Percentiles rank a stretch among this genome's conserved stretches.
These are phyloP conservation scores for Labia minor DNA, from an alignment of 2,888 invertebrate genomes.

Conservation along the genomic window DNA sequence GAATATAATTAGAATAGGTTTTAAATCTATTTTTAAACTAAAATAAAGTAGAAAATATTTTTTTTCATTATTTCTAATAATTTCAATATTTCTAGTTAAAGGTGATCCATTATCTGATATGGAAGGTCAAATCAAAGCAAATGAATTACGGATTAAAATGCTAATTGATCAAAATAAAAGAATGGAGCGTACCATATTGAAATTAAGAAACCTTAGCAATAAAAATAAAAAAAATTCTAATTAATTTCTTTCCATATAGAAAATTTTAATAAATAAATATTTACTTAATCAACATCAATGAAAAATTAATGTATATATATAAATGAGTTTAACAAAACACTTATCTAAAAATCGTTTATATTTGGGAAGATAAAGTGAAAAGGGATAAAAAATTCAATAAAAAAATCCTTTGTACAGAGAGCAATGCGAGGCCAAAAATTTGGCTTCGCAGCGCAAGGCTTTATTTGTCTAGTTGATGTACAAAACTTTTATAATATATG, in stretches of 20 bases:
- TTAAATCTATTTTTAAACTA: too few relatives aligned
- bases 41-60: too few relatives aligned
- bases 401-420: background rate
- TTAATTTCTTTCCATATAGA: too few relatives aligned
- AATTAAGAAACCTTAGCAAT: constrained; percentile 17
- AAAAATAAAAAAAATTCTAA: background rate
- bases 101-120: constrained; percentile 20
- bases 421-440: background rate
- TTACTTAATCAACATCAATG: too few relatives aligned
- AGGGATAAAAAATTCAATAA: background rate
- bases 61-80: too few relatives aligned
- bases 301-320: too few relatives aligned
- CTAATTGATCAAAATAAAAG: constrained; percentile 17
- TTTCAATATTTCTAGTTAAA: constrained; percentile 4
- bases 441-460: background rate
- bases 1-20: background rate
- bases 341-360: too few relatives aligned
- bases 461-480: constrained; percentile 13
- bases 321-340: too few relatives aligned
- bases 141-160: constrained; percentile 18
- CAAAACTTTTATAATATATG: background rate
- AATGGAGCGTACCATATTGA: constrained; percentile 17
- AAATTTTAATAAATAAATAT: too few relatives aligned
- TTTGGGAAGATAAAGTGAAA: background rate
- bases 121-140: constrained; percentile 21